These are phyloP conservation scores for Chymomyza fuscimana DNA, from an alignment of 2,888 invertebrate genomes.

Conservation along the genomic window DNA sequence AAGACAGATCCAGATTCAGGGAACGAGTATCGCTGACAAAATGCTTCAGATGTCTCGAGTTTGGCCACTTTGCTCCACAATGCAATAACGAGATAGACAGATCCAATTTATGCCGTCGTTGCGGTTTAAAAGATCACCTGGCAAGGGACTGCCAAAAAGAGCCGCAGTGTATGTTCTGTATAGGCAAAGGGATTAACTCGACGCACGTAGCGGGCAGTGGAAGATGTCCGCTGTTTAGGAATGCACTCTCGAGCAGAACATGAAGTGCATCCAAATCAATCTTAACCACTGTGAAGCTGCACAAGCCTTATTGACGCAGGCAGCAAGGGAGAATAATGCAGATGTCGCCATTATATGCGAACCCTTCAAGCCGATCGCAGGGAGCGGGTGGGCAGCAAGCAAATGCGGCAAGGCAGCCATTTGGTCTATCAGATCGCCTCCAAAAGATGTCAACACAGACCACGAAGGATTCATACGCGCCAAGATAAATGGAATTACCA, in stretches of 20 bases:
- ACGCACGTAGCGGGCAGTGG: background rate
- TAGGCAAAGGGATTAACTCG: background rate
- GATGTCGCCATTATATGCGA: too few relatives aligned
- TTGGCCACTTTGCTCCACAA: conserved; percentile 1
- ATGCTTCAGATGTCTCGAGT: conserved; percentile 1
- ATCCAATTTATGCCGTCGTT: background rate
- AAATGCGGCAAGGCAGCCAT: too few relatives aligned
- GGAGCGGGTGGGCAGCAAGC: too few relatives aligned
- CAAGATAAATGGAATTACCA: too few relatives aligned
- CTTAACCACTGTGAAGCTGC: too few relatives aligned
- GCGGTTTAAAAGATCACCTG: background rate
- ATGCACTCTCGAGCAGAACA: background rate
- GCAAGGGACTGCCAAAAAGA: background rate
- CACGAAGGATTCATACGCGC: too few relatives aligned
- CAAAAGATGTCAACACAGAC: too few relatives aligned
- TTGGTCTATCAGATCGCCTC: too few relatives aligned
- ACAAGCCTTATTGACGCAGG: too few relatives aligned
- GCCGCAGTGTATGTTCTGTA: background rate
- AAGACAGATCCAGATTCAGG: background rate
- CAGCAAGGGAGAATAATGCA: too few relatives aligned
- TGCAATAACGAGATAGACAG: background rate
- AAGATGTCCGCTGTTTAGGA: background rate
- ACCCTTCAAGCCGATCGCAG: too few relatives aligned
- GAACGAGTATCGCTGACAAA: background rate
- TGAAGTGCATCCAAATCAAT: too few relatives aligned